Percentiles rank a stretch among this genome's conserved stretches.
Conservation (phyloP, 1,140 invertebrate genomes). For the Sweltsa coloradensis region DNA sequence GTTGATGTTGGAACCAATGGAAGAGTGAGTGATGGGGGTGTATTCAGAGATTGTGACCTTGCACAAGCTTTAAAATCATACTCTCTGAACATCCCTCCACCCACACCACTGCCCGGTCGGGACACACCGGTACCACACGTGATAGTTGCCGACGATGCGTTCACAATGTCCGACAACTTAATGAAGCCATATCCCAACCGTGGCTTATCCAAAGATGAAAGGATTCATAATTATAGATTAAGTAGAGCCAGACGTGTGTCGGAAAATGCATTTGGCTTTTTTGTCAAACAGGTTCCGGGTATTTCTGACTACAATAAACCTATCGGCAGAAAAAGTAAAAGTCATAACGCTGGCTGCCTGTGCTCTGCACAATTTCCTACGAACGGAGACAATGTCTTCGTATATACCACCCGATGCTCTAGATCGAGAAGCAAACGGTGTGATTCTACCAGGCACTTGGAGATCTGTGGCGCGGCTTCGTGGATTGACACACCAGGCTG, state of each 20-base stretch:
- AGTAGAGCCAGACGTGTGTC: constrained; percentile 26
- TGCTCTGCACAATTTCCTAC: constrained; percentile 6
- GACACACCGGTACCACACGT: constrained; percentile 16
- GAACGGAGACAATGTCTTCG: not conserved
- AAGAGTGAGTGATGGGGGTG: constrained; percentile 24
- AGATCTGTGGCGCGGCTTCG: no score
- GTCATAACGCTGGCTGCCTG: constrained; percentile 3
- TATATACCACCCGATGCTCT: not conserved
- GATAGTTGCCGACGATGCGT: constrained; percentile 31
- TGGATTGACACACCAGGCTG: not conserved
- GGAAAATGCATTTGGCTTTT: constrained; percentile 32
- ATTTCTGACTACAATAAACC: constrained; percentile 1
- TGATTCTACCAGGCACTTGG: not conserved
- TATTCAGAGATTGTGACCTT: constrained; percentile 22
- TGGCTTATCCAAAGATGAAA: constrained; percentile 22
- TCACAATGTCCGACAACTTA: constrained; percentile 27
- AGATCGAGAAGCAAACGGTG: not conserved
- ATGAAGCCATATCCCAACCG: constrained; percentile 31
- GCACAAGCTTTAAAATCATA: constrained; percentile 9
- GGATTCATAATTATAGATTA: constrained; percentile 34
- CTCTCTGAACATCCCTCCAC: constrained; percentile 18
- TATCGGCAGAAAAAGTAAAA: constrained; percentile 9
- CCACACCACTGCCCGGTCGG: constrained; percentile 12
- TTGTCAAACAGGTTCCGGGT: constrained; percentile 12
- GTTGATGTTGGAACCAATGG: constrained; percentile 26